Base-by-base conservation (phyloP, 64 coral and sea anemone genomes). In the Stichodactyla mertensii region DNA sequence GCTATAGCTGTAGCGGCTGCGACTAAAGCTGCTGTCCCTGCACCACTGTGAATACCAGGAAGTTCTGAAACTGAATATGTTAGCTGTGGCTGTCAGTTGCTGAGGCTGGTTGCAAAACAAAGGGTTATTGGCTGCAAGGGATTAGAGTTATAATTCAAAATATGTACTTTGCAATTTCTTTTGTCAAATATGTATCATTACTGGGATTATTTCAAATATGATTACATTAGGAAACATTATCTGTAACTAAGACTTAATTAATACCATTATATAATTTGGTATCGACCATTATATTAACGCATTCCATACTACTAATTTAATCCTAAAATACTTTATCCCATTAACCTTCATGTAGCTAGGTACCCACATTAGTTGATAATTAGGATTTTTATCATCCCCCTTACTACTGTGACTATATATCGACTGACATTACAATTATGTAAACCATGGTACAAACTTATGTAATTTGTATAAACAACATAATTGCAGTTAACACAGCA, bases 31-130 rank as follows among this genome's bases (percentile, higher is more conserved):
- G 91, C 94, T 19, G 94, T 96, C 81, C 94, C 94, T 52, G 94
- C 94, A 90, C 94, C 94, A 80, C 94, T 96, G 84, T 96, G 94
- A 83, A 96, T 96, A 81, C 94, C 94, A 62, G 94, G 94, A 80
- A 96, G 85, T 81, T 96, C 94, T 96, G 94, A 96, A 96, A 96
- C 94, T 96, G 86, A 96, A 96, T 82, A 70, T 92, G 91, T 96
- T 92, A 92, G 82, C 82, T 84, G 78, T 92, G 84, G 61, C 31
- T 23, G 23, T 84, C 27, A 91, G 71, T 86, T 80, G 71, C 57
- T 55, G 78, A 53, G 69, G n/a, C 69, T 74, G 27, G 16, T 81
- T 55, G 78, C 78, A 81, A 81, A 81, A 53, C 78, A 81, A 81
- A 12, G 23, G 52, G 53, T 81, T 81, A 81, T 81, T 81, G 18